Conservation (phyloP, 2,113 vertebrate species). For the Opisthocomus hoazin region DNA sequence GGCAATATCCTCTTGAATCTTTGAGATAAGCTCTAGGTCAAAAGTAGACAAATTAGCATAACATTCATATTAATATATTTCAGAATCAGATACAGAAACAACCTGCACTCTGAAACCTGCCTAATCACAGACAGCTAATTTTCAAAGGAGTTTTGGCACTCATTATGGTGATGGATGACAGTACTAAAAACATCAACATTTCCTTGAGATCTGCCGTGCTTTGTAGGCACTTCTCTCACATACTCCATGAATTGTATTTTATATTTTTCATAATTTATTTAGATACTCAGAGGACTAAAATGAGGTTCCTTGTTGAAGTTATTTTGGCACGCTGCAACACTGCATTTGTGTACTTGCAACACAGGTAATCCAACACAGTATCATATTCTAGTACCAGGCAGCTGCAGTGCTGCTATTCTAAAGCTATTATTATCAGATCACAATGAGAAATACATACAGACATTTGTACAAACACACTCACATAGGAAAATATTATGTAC, state of each 20-base stretch:
- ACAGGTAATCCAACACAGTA: not conserved
- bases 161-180: constrained; percentile 90
- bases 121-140: constrained; percentile 84
- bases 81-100: constrained; percentile 70
- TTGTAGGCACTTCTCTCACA: constrained; percentile 19
- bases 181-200: constrained; percentile 65
- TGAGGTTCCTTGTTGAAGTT: not conserved
- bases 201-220: constrained; percentile 38
- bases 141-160: constrained; percentile 78
- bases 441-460: not conserved
- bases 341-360: not conserved
- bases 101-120: constrained; percentile 73
- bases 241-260: constrained; percentile 8
- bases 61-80: constrained; percentile 79
- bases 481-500: not conserved
- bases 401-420: not conserved
- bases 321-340: not conserved
- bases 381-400: not conserved
- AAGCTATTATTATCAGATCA: not conserved
- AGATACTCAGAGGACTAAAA: not conserved
- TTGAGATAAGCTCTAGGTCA: constrained; percentile 75
- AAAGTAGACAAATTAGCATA: constrained; percentile 77
- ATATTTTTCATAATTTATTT: constrained; percentile 44
- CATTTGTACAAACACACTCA: not conserved
- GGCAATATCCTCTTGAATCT: constrained; percentile 74